Percentiles rank a stretch among this genome's conserved stretches.
Evolutionary conservation across 37 sponge, comb jelly and placozoan genomes (phyloP).

Genomic region (Aplysina aerophoba): DNA sequence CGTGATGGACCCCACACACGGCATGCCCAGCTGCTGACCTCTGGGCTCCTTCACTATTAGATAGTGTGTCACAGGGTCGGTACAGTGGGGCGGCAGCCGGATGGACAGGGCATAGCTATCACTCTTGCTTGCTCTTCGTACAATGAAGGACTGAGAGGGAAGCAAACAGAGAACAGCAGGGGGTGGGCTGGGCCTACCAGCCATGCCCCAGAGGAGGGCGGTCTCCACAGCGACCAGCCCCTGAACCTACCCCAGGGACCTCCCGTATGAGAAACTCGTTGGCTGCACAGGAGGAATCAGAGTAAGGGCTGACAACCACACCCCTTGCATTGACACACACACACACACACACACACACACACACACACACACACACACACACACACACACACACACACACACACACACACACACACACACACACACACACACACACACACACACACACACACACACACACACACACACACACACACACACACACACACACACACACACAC

Average conservation of each 20-base stretch:
- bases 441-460: too few species aligned
- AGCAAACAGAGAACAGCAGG: not conserved
- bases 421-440: too few species aligned
- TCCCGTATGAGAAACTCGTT: constrained; percentile 52
- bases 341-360: constrained; percentile 8
- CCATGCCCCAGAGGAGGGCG: too few species aligned
- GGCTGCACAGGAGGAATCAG: constrained; percentile 39
- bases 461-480: too few species aligned
- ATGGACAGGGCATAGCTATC: constrained; percentile 75
- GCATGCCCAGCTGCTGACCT: constrained; percentile 16
- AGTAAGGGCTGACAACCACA: too few species aligned
- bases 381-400: too few species aligned
- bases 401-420: too few species aligned
- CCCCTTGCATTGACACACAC: not conserved
- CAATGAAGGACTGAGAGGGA: constrained; percentile 70
- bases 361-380: too few species aligned
- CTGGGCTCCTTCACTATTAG: constrained; percentile 62
- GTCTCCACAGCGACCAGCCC: not conserved
- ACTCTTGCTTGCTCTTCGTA: constrained; percentile 65
- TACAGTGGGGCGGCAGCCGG: constrained; percentile 44
- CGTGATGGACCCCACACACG: not conserved
- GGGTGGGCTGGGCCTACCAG: too few species aligned
- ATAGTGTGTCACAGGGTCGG: constrained; percentile 76
- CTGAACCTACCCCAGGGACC: constrained; percentile 67
- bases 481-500: too few species aligned